Conservation (phyloP, 1,140 invertebrate genomes). For the Pseudobourletiella spinata region DNA sequence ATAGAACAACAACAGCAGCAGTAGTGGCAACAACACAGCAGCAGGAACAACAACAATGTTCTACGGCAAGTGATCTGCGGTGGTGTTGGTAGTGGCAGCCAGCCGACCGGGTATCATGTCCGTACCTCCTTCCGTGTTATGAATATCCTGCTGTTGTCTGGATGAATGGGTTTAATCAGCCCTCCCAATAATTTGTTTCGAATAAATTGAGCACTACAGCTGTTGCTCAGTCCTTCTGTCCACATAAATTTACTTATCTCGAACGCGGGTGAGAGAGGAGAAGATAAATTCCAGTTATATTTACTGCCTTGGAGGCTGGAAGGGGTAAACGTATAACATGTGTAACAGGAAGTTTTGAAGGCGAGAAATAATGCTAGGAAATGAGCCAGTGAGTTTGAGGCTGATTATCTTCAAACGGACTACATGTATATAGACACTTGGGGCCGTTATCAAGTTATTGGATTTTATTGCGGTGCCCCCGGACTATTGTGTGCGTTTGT, state of each 20-base stretch:
- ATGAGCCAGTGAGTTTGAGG: background rate
- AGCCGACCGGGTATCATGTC: background rate
- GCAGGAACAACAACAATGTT: background rate
- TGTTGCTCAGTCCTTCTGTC: too few species aligned
- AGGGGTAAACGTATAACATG: background rate
- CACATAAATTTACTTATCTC: too few species aligned
- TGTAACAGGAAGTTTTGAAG: background rate
- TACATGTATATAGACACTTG: background rate
- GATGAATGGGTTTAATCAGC: too few species aligned
- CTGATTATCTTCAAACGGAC: constrained; percentile 2
- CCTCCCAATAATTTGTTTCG: too few species aligned
- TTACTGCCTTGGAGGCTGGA: background rate
- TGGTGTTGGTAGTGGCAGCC: background rate
- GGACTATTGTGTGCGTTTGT: background rate
- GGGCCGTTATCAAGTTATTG: background rate
- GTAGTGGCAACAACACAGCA: background rate
- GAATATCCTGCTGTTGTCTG: background rate
- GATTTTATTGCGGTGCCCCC: background rate
- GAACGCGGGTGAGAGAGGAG: too few species aligned
- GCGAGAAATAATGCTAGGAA: background rate
- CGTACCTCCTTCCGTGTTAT: background rate
- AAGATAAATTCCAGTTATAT: too few species aligned
- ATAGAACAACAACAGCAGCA: background rate
- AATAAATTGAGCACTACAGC: too few species aligned
- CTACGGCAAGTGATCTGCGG: too few species aligned